Conservation (phyloP, 2,113 vertebrate species). For the Phoenicopterus ruber region DNA sequence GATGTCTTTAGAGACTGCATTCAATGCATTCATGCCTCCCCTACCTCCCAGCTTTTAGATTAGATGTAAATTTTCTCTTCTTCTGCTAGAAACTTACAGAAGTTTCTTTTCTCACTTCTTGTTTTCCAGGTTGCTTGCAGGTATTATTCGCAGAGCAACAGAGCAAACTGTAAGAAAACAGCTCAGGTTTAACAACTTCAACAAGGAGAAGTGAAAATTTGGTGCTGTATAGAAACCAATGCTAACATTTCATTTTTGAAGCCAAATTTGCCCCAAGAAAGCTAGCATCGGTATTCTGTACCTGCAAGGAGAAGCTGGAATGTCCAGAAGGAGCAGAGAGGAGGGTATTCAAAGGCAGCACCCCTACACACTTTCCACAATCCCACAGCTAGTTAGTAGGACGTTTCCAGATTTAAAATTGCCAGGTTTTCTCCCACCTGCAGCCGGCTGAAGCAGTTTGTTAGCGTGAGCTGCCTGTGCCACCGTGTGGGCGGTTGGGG, state of each 20-base stretch:
- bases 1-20: not conserved
- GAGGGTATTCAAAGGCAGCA: accelerated
- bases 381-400: too few species aligned
- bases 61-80: not conserved
- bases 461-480: not conserved
- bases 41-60: not conserved
- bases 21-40: not conserved
- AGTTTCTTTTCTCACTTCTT: not conserved
- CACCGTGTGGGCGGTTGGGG: not conserved
- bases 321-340: not conserved
- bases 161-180: not conserved
- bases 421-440: not conserved
- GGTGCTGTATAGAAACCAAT: not conserved
- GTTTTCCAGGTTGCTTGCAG: not conserved
- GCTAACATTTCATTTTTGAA: not conserved
- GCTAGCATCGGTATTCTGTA: accelerated
- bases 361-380: not conserved
- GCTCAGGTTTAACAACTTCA: not conserved
- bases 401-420: not conserved
- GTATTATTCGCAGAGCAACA: not conserved
- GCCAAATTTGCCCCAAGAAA: not conserved
- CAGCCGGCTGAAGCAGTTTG: not conserved
- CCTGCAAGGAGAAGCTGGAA: not conserved
- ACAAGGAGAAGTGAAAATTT: not conserved
- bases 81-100: not conserved